Evolutionary conservation across 2,888 invertebrate genomes (phyloP).

Genomic region (Rhingia rostrata): DNA sequence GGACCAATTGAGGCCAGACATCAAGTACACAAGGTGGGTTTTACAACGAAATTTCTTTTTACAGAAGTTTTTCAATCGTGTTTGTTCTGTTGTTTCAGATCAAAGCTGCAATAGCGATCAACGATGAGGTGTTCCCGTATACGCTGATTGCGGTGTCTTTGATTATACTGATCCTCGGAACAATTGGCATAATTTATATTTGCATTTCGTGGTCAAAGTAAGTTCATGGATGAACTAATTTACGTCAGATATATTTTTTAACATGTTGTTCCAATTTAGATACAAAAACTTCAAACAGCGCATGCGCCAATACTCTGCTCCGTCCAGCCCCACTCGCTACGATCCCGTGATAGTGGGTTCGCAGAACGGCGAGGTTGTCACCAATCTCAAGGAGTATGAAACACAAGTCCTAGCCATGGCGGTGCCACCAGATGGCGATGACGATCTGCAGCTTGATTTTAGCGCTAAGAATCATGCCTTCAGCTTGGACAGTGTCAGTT

Average conservation of each 20-base stretch:
- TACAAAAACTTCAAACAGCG: slow-evolving; percentile 95
- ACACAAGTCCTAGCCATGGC: slow-evolving; percentile 97
- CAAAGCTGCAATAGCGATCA: slow-evolving; percentile 84
- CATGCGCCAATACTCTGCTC: slow-evolving; percentile 89
- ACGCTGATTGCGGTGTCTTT: slow-evolving; percentile 94
- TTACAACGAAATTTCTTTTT: not conserved
- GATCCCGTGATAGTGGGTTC: slow-evolving; percentile 86
- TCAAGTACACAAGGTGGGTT: slow-evolving; percentile 80
- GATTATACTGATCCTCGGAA: slow-evolving; percentile 93
- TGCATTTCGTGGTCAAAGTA: slow-evolving; percentile 97
- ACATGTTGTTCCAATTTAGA: slow-evolving; percentile 83
- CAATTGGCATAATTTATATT: slow-evolving; percentile 95
- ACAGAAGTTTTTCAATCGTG: not conserved
- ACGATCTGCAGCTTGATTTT: slow-evolving; percentile 92
- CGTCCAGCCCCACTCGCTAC: slow-evolving; percentile 86
- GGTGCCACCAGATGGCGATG: slow-evolving; percentile 92
- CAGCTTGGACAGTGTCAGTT: slow-evolving; percentile 94
- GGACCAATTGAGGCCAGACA: slow-evolving; percentile 83
- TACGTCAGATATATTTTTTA: not conserved
- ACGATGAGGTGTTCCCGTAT: slow-evolving; percentile 91
- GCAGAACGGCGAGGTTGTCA: slow-evolving; percentile 82
- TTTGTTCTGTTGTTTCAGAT: slow-evolving; percentile 78
- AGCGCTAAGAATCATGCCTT: slow-evolving; percentile 94
- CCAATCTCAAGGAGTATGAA: slow-evolving; percentile 95
- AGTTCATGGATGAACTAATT: slow-evolving; percentile 76